Conservation (phyloP, 2,797 vertebrate species). For the Sciurus carolinensis region DNA sequence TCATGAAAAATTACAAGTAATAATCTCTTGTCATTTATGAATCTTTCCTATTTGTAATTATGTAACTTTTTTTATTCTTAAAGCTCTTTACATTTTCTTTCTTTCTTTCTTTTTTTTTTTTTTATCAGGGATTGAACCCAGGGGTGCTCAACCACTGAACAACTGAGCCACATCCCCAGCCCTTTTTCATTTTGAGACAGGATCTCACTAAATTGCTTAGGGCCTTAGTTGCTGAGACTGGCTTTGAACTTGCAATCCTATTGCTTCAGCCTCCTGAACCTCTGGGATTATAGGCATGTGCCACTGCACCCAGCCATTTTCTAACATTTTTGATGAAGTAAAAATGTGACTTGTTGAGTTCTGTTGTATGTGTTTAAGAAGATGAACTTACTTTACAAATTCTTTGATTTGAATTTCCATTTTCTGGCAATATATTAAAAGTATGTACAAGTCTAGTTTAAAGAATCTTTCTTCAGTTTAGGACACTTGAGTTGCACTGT, state of each 20-base stretch:
- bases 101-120: background rate
- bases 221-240: too few relatives aligned
- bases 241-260: too few relatives aligned
- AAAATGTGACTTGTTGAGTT: background rate
- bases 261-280: too few relatives aligned
- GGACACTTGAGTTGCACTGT: background rate
- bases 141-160: too few relatives aligned
- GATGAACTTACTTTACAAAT: background rate
- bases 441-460: background rate
- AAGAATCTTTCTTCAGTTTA: conserved; percentile 11
- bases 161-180: too few relatives aligned
- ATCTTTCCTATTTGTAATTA: background rate
- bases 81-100: background rate
- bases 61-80: background rate
- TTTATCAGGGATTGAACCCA: too few relatives aligned
- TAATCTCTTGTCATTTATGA: background rate
- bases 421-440: background rate
- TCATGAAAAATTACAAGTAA: background rate
- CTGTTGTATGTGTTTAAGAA: conserved; percentile 15
- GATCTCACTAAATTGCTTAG: too few relatives aligned
- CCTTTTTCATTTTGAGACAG: too few relatives aligned
- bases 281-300: too few relatives aligned
- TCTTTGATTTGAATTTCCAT: conserved; percentile 47
- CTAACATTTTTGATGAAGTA: too few relatives aligned
- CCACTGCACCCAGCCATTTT: background rate